Evolutionary conservation across 1,140 invertebrate species (phyloP).

Genomic region (Centruroides sculpturatus): DNA sequence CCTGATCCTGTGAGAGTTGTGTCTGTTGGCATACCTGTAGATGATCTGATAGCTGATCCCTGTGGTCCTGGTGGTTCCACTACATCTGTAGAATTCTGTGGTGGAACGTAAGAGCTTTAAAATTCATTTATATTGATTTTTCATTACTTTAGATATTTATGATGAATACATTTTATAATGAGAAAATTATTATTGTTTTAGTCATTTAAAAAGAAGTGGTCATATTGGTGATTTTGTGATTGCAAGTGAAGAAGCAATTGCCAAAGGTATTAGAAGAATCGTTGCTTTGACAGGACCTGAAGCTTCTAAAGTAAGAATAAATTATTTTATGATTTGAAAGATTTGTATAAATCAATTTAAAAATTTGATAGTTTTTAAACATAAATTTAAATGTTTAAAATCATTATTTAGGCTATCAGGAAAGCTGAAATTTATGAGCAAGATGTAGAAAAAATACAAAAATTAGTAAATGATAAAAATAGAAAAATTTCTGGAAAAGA

Average conservation of each 20-base stretch:
- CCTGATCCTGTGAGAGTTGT: slow-evolving; percentile 97
- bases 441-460: slow-evolving; percentile 50
- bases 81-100: slow-evolving; percentile 99
- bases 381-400: neutral
- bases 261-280: slow-evolving; percentile 94
- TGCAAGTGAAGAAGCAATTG: slow-evolving; percentile 93
- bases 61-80: slow-evolving; percentile 52
- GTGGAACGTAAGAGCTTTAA: slow-evolving; percentile 59
- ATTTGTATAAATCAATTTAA: neutral
- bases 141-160: neutral
- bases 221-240: slow-evolving; percentile 71
- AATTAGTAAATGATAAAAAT: slow-evolving; percentile 36
- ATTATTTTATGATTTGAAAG: neutral
- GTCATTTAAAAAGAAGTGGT: slow-evolving; percentile 19
- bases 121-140: neutral
- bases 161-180: neutral
- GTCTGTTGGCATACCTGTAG: slow-evolving; percentile 82
- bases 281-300: slow-evolving; percentile 92
- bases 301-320: slow-evolving; percentile 47
- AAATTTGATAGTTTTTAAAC: neutral
- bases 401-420: neutral
- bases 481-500: slow-evolving; percentile 26
- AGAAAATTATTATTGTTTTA: neutral
- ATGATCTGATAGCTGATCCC: slow-evolving; percentile 75
- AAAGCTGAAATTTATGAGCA: slow-evolving; percentile 26